Evolutionary conservation across 2,888 invertebrate species (phyloP), one percentile per base, ranked within the genome.

Genomic region (Acanthoscelides obtectus): DNA sequence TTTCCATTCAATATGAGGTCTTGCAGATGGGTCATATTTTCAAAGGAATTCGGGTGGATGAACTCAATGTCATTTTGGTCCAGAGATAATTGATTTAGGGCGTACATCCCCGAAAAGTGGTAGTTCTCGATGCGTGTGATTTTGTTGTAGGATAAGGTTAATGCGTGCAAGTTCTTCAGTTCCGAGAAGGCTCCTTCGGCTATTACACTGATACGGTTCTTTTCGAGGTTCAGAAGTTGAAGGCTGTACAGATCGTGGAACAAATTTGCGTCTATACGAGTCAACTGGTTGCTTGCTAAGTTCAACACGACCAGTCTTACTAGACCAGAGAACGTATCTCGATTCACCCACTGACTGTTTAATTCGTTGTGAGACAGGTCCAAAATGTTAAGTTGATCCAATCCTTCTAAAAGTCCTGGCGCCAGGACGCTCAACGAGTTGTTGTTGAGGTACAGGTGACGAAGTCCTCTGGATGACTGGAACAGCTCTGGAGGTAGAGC

Each of bases 401-500:
- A 86, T 73, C 91, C 91, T 84, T 92, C 91, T 72, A 95, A 86
- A 63, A 94, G 85, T 66, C 92, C 93, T 17, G 93, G 92, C 17
- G 93, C 93, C 69, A 94, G 87, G 3, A 92, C 92, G 76, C 91
- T 89, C 65, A 95, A 83, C 8, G 93, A 91, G 83, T 95, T 95
- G 82, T 94, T 94, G 80, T 92, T 90, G 70, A 94, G 87, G 80
- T 93, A 90, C 77, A 94, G 87, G 83, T 93, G 91, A 73, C 90
- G 89, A 67, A 94, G 87, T 77, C 92, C 90, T 75, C 90, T 87
- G n/a, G 91, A 91, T 65, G 90, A 90, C 80, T 91, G 89, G 82
- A 95, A 93, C 82, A 94, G 86, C 82, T 93, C 93, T 63, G 93
- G 92, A 6, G 95, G 94, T 77, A 95, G 86, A 8, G 92, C 91